Base-by-base conservation (phyloP, 2,113 vertebrate species). In the Lampris incognitus region DNA sequence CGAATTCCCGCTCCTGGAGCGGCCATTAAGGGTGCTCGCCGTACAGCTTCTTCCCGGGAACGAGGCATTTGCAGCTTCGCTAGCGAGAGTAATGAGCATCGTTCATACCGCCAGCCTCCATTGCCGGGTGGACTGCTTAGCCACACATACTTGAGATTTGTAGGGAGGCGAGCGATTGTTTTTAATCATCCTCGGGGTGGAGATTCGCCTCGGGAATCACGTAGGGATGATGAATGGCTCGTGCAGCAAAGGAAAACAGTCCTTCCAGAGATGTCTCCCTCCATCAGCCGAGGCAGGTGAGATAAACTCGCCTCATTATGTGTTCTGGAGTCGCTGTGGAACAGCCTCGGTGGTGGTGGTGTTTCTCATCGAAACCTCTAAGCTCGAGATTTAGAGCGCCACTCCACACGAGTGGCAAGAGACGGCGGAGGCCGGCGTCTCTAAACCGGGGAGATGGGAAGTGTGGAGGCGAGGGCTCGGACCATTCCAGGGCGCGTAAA, bases 1-100 rank as follows among this genome's bases (percentile, higher is more conserved):
- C 88, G 82, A 90, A 87, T 89, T 78, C 74, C 59, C 78, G 74
- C 78, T 82, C 66, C 74, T 72, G 77, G 82, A 46, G 54, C 50
- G 62, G 83, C 86, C 87, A 85, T 92, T 91, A 91, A 63, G 66
- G 72, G 88, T 86, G 82, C 88, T 78, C 74, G 65, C 76, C 80
- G 79, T 85, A 86, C 60, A 72, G 72, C 83, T 85, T 52, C 78
- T 71, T 89, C 82, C 80, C 76, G 77, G 37, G 74, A 88, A 90
- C 80, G 81, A 89, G 82, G 76, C 72, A 86, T 90, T 82, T 82
- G 81, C 74, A 70, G 79, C 80, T 79, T 82, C 67, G 40, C 40
- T 24, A 74, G 68, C 62, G 77, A 84, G 80, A 83, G 85, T 83
- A 85, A 89, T 85, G 87, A 82, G 80, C 86, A 89, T 91, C 82